Evolutionary conservation across 2,888 invertebrate species (phyloP).

Genomic region (Agrenia bidenticulata): DNA sequence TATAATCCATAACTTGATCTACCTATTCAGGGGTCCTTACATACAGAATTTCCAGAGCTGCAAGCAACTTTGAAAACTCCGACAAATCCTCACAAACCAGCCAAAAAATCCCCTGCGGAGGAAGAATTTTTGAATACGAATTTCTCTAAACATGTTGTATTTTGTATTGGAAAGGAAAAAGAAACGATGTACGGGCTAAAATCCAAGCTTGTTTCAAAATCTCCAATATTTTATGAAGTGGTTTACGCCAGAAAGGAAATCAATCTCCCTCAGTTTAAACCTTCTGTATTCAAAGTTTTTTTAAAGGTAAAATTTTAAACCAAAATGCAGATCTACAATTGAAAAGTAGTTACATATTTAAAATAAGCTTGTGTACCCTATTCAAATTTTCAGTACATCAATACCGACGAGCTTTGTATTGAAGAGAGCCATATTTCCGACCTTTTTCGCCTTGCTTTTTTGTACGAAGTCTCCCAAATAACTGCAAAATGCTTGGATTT

Average conservation of each 20-base stretch:
- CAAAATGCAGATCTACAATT: no score
- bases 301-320: no score
- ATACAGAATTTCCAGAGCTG: no score
- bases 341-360: no score
- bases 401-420: conserved; percentile 21
- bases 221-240: conserved; percentile 12
- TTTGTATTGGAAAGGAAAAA: conserved; percentile 18
- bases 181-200: conserved; percentile 16
- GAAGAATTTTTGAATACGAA: no score
- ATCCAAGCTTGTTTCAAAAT: conserved; percentile 11
- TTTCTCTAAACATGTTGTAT: conserved; percentile 16
- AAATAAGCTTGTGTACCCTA: no score
- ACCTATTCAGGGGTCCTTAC: no score
- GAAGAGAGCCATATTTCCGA: conserved; percentile 13
- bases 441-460: conserved; percentile 18
- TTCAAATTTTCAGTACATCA: conserved; percentile 29
- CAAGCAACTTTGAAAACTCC: no score
- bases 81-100: no score
- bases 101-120: no score
- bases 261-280: conserved; percentile 14
- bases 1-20: no score
- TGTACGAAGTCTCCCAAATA: conserved; percentile 24
- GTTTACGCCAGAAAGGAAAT: conserved; percentile 10
- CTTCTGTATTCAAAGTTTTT: conserved; percentile 22
- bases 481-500: conserved; percentile 17